Evolutionary conservation across 2,888 invertebrate species (phyloP).

Genomic region (Conomelus anceps): DNA sequence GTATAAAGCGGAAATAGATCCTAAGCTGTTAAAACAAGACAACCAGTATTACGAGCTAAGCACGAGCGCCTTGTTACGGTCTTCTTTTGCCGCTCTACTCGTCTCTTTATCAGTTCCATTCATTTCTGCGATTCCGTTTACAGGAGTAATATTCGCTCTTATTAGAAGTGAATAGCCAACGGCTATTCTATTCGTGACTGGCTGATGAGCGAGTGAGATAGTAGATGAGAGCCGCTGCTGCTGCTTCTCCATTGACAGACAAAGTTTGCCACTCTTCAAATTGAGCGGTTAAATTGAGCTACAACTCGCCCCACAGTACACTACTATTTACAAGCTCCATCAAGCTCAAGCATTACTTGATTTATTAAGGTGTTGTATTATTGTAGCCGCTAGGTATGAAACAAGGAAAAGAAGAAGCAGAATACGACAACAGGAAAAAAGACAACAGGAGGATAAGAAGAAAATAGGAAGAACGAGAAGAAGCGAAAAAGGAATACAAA

Average conservation of each 20-base stretch:
- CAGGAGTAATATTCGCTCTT: neutral
- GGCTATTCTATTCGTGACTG: neutral
- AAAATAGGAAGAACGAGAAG: neutral
- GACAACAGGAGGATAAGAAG: no score
- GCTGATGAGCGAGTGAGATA: neutral
- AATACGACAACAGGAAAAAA: no score
- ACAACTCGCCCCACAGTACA: neutral
- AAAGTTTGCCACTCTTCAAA: neutral
- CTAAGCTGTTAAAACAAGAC: neutral
- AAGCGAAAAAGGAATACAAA: neutral
- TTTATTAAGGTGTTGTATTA: neutral
- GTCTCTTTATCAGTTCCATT: neutral
- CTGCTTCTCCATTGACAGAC: neutral
- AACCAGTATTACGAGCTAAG: neutral
- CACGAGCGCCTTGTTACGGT: neutral
- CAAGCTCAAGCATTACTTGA: no score
- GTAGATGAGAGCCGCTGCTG: no score
- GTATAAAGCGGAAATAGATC: neutral
- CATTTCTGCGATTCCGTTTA: neutral
- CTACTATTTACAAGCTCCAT: no score
- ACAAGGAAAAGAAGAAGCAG: neutral
- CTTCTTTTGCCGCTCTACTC: neutral
- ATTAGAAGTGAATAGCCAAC: neutral
- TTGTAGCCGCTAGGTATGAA: neutral
- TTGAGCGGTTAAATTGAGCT: neutral